phyloP scores from a whole-genome alignment of 2,797 vertebrate species.

The Argentina silus region DNA sequence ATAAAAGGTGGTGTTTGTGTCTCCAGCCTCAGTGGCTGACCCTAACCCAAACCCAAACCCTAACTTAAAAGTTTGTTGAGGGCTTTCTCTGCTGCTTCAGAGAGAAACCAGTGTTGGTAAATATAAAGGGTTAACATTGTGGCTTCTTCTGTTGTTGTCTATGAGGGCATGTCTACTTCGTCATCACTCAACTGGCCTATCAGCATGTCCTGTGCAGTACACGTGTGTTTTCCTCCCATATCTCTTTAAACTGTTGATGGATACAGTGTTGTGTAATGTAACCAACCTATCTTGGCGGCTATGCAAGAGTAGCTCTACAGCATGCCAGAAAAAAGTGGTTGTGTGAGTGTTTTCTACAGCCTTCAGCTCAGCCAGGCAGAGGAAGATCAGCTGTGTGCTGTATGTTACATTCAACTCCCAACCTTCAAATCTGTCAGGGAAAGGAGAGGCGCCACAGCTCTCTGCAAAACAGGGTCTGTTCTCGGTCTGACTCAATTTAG shows the following conservation, averaged over 20 bases:
- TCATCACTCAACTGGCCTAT: not conserved
- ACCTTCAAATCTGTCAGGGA: no score
- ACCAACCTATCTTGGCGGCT: not conserved
- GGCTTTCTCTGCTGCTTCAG: not conserved
- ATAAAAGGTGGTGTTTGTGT: conserved; percentile 6
- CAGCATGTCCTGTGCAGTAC: not conserved
- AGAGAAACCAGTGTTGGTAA: not conserved
- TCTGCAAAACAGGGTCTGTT: no score
- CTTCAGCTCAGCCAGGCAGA: not conserved
- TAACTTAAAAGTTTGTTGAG: not conserved
- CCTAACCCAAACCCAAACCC: not conserved
- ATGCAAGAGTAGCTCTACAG: not conserved
- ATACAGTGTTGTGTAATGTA: not conserved
- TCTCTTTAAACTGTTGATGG: not conserved
- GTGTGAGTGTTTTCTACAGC: not conserved
- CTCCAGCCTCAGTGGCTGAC: not conserved
- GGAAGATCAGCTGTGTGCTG: not conserved
- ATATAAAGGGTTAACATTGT: not conserved
- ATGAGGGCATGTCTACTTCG: not conserved
- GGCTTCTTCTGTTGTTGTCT: not conserved
- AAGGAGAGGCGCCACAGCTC: no score
- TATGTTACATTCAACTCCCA: no score
- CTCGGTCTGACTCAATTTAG: no score
- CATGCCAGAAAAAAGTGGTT: not conserved
- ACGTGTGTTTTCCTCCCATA: not conserved